Evolutionary conservation across 2,888 invertebrate genomes (phyloP), one percentile per base, ranked within the genome.

Genomic region (Steromphala cineraria): DNA sequence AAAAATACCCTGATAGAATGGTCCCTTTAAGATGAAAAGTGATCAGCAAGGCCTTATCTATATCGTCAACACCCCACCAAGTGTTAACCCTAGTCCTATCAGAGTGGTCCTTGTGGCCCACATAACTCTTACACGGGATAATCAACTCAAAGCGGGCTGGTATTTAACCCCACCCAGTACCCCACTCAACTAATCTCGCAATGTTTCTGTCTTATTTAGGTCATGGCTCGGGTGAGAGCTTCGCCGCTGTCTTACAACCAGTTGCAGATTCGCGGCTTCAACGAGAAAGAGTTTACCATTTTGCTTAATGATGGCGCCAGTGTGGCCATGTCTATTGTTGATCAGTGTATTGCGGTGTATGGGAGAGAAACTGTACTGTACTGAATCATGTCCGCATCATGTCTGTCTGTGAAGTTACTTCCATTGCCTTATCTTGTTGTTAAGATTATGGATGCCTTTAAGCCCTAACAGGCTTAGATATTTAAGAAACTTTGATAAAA

Each of bases 291-390:
- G 46, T 53, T 86, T 4, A 75, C 62, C 4, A 76, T 81, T 21
- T 82, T 86, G 7, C 87, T 89, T 40, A 85, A 89, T 67, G 84
- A 84, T 24, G 87, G 87, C 36, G 89, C 89, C 10, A 78, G 85
- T 4, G 67, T 82, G 13, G 78, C 88, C n/a, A 80, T 89, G n/a
- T 80, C 67, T 17, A 79, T 87, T 28, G 86, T 89, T 13, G 89
- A 89, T 56, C 81, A 80, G 17, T 89, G 89, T 83, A 87, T 89
- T 21, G 84, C 80, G 53, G 82, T 79, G 10, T 86, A 85, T 80
- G 82, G 87, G 0, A 80, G 87, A 8, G 87, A 88, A 77, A 80
- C 83, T 52, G 89, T 89, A 8, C 79, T 89, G 10, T 89, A 88
- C 80, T 89, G 82, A 85, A 15, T 55, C 31, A 36, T 36, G 28